Conservation (phyloP, 2,888 invertebrate species). For the Habroteleia sp. region DNA sequence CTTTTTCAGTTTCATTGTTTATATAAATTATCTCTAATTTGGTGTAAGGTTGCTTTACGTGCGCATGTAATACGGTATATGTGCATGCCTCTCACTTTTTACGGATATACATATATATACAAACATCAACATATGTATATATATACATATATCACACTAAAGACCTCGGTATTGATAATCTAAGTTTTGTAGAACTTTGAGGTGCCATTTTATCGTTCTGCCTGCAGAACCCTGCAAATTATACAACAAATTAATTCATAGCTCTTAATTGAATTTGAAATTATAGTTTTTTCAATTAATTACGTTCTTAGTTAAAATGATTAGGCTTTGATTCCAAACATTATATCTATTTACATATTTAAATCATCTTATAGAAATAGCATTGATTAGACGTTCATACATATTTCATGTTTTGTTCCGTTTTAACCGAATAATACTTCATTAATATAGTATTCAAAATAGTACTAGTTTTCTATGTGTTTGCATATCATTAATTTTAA, state of each 20-base stretch:
- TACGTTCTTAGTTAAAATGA: too few relatives aligned
- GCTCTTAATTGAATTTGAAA: too few relatives aligned
- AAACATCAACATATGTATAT: conserved; percentile 53
- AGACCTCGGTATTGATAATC: conserved; percentile 67
- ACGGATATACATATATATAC: conserved; percentile 54
- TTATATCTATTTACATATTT: too few relatives aligned
- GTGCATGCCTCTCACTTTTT: conserved; percentile 56
- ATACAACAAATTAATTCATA: neutral
- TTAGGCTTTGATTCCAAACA: too few relatives aligned
- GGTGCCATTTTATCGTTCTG: conserved; percentile 70
- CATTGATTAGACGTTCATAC: too few relatives aligned
- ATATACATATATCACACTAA: conserved; percentile 73
- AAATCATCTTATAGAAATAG: too few relatives aligned
- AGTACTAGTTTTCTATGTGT: too few relatives aligned
- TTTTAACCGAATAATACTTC: too few relatives aligned
- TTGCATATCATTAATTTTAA: too few relatives aligned
- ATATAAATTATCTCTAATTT: conserved; percentile 51
- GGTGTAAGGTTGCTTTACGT: conserved; percentile 40
- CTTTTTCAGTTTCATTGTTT: conserved; percentile 36
- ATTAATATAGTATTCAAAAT: too few relatives aligned
- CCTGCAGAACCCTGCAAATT: conserved; percentile 75
- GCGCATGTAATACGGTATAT: conserved; percentile 44
- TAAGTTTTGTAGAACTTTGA: conserved; percentile 47
- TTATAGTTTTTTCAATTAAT: too few relatives aligned
- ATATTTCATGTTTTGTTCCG: too few relatives aligned